These are phyloP conservation scores for Drosophila subquinaria DNA, from an alignment of 2,888 invertebrate species.

Conservation along the genomic window DNA sequence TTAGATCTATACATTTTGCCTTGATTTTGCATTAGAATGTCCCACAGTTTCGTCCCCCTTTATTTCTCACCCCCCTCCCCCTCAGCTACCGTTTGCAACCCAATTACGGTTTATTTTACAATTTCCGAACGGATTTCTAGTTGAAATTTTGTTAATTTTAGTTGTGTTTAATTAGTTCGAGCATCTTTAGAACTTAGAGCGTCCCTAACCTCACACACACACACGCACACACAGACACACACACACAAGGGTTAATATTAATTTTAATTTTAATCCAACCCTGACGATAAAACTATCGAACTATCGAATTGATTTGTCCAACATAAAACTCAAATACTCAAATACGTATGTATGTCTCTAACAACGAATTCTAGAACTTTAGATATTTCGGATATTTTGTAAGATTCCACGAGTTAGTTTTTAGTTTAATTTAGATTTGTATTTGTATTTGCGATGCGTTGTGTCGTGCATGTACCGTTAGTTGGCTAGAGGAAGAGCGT, in stretches of 20 bases:
- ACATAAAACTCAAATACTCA: neutral
- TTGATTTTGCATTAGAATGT: constrained; percentile 45
- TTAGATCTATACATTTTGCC: constrained; percentile 7
- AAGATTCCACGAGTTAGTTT: neutral
- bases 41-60: neutral
- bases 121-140: constrained; percentile 8
- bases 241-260: constrained; percentile 16
- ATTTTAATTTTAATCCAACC: neutral
- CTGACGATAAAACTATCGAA: neutral
- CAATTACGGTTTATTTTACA: constrained; percentile 1
- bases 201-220: constrained; percentile 51
- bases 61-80: neutral
- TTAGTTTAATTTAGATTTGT: constrained; percentile 11
- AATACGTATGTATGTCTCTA: constrained; percentile 19
- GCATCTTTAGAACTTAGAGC: constrained; percentile 51
- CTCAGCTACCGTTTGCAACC: neutral
- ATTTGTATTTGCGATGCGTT: constrained; percentile 10
- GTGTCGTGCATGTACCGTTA: constrained; percentile 20
- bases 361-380: constrained; percentile 11
- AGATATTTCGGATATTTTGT: neutral
- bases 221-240: constrained; percentile 12
- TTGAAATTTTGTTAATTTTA: constrained; percentile 42
- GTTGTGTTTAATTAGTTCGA: constrained; percentile 57
- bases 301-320: neutral
- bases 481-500: constrained; percentile 8